These are phyloP conservation scores for Hippocampus comes DNA, from an alignment of 2,113 vertebrate species.

Conservation along the genomic window DNA sequence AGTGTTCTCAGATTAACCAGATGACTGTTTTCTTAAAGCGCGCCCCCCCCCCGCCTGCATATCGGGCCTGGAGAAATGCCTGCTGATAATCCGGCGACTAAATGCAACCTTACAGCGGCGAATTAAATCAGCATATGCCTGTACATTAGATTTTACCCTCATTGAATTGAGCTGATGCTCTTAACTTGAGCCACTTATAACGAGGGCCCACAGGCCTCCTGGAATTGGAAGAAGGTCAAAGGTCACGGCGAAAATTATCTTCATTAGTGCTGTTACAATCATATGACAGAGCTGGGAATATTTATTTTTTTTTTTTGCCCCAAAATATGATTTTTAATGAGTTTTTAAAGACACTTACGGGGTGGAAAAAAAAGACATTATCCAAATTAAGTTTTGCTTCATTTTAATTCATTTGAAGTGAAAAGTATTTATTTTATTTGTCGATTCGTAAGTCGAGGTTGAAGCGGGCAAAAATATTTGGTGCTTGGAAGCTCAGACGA, in stretches of 20 bases:
- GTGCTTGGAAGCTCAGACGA: no score
- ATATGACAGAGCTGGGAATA: no score
- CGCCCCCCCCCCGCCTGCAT: no score
- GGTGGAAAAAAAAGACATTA: no score
- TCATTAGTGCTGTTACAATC: no score
- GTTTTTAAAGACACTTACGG: no score
- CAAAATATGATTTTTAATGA: background rate
- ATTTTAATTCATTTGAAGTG: no score
- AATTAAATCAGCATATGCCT: constrained; percentile 4
- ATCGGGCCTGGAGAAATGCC: constrained; percentile 11
- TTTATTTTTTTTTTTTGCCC: background rate
- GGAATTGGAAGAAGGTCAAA: constrained; percentile 17
- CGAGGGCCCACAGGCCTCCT: background rate
- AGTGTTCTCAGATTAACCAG: background rate
- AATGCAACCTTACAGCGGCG: background rate
- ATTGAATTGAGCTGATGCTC: constrained; percentile 23
- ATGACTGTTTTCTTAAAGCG: background rate
- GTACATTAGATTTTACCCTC: background rate
- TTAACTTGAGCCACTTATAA: constrained; percentile 38
- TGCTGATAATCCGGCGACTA: constrained; percentile 23
- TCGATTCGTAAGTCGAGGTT: no score
- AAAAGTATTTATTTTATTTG: no score
- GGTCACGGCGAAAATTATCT: background rate
- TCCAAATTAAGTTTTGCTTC: no score
- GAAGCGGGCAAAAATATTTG: no score